Base-by-base conservation (phyloP, 2,888 invertebrate species). In the Chydorus sphaericus region DNA sequence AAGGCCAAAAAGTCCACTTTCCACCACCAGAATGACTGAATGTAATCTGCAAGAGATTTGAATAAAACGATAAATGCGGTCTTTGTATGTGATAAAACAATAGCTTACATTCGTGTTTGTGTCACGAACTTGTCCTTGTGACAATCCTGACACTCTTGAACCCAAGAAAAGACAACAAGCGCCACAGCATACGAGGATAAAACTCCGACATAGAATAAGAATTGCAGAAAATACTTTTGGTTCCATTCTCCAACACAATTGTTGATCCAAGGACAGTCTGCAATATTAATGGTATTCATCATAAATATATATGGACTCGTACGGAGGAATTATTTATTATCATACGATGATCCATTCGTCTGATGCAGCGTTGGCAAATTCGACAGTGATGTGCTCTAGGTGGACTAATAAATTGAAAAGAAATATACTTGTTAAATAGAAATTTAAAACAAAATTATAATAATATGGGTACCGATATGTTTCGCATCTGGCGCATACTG, bases 201-300 rank as follows among this genome's bases (percentile, higher is more conserved):
- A 48, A 77, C 69, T 56, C 82, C 85, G 58, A 85, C 85, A 68
- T 85, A 89, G 39, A 87, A 74, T 60, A 88, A 74, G 74, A 91
- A 91, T 67, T 91, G 85, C 61, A 91, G 78, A 70, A 91, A 91
- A 72, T 84, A 90, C 69, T 89, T 90, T 72, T 91, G 90, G 74
- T 92, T 91, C 65, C 80, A 79, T 71, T 91, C 90, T 48, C 90
- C 91, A 5, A 91, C 88, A 69, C 91, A 91, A 70, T 92, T 92
- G 69, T 92, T 92, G 50, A 91, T 89, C 87, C 79, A 60, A 52
- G 56, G 57, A 52, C 37, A 56, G 30, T 55, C 33, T 33, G 33
- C 14, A 8, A 33, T 16, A 28, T 30, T 20, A 26, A 4, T 28
- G 8, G 28, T 11, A 11, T 28, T 28, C 2, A 23, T 28, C 2